These are phyloP conservation scores for Vipera ursinii DNA, from an alignment of 2,797 vertebrate species.

Conservation along the genomic window DNA sequence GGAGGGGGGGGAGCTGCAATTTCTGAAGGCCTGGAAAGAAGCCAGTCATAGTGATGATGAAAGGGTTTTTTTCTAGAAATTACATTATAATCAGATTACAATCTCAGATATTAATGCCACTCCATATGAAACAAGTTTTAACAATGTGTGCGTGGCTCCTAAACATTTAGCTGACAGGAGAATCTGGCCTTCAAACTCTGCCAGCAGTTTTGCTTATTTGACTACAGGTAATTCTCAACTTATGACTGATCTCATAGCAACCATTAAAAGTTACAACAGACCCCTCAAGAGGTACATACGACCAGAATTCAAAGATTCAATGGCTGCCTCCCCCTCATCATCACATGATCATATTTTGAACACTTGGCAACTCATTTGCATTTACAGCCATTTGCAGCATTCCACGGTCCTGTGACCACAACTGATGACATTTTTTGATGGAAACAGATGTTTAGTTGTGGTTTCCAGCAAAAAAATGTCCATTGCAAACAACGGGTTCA, in stretches of 20 bases:
- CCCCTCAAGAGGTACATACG: neutral
- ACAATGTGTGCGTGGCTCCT: neutral
- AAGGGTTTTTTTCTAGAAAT: neutral
- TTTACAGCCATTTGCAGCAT: neutral
- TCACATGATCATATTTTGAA: neutral
- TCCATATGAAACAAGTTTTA: neutral
- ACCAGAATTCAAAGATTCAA: neutral
- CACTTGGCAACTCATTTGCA: neutral
- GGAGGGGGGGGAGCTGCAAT: neutral
- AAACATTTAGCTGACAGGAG: neutral
- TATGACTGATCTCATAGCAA: neutral
- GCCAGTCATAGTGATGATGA: neutral
- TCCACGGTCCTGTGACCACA: neutral
- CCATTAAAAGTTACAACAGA: neutral
- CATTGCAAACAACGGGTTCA: neutral
- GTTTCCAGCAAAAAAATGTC: neutral
- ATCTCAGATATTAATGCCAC: neutral
- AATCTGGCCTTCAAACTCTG: neutral
- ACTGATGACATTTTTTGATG: neutral
- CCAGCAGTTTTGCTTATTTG: neutral
- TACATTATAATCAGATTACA: neutral
- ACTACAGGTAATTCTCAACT: neutral
- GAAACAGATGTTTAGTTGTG: neutral
- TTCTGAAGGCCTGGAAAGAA: neutral
- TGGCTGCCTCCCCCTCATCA: neutral